These are phyloP conservation scores for Pseudococcus jackbeardsleyi DNA, from an alignment of 2,888 invertebrate species.

Conservation along the genomic window DNA sequence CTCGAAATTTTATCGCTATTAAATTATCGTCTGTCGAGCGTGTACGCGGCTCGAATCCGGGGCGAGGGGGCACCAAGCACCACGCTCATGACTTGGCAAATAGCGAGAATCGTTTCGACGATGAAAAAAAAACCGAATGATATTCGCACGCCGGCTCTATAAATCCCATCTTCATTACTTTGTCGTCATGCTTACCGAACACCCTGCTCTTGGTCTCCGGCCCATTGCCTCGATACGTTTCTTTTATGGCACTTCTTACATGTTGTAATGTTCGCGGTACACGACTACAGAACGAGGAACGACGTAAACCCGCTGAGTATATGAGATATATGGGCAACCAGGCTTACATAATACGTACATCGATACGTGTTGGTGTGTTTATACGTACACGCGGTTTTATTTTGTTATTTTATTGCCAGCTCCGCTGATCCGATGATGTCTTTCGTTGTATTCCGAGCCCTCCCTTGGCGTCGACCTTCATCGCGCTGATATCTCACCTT, in stretches of 20 bases:
- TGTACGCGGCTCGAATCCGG: neutral
- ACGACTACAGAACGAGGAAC: too few relatives aligned
- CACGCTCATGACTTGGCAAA: neutral
- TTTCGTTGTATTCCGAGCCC: neutral
- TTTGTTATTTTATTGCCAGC: neutral
- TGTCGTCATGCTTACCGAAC: constrained; percentile 3
- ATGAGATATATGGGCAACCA: neutral
- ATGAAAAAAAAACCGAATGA: neutral
- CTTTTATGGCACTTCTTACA: neutral
- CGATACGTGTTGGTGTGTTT: neutral
- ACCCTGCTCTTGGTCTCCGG: neutral
- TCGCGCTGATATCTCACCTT: neutral
- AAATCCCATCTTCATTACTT: constrained; percentile 19
- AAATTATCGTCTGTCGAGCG: constrained; percentile 41
- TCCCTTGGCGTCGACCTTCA: neutral
- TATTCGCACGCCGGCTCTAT: neutral
- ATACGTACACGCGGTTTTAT: neutral
- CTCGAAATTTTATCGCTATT: constrained; percentile 29
- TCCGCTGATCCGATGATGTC: neutral
- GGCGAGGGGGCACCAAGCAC: neutral
- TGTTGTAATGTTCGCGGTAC: neutral
- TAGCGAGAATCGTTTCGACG: neutral
- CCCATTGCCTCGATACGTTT: neutral
- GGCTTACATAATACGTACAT: neutral
- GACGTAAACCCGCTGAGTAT: too few relatives aligned